phyloP scores from a whole-genome alignment of 1,140 invertebrate species.

The Cardiocondyla obscurior region DNA sequence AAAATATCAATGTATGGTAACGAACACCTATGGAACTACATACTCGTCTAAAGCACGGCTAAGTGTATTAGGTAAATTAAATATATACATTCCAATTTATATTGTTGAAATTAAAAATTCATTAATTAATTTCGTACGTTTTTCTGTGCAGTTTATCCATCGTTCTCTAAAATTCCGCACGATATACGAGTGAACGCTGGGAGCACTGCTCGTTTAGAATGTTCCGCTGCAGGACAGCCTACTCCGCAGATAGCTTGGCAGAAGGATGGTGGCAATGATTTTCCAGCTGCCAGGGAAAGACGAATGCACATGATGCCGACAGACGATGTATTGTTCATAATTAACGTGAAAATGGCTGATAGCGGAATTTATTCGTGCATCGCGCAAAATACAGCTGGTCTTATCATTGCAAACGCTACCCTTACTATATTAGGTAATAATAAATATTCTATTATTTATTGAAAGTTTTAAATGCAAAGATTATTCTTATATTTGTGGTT shows the following conservation, averaged over 20 bases:
- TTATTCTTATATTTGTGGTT: neutral
- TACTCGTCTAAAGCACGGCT: constrained; percentile 95
- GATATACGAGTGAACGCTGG: constrained; percentile 94
- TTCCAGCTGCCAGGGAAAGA: constrained; percentile 96
- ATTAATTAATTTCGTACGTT: neutral
- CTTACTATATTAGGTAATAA: constrained; percentile 91
- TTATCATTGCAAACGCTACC: constrained; percentile 94
- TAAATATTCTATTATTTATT: neutral
- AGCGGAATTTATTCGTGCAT: constrained; percentile 97
- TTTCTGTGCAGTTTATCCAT: constrained; percentile 89
- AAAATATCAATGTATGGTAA: constrained; percentile 96
- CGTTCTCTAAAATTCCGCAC: constrained; percentile 92
- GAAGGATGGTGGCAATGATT: constrained; percentile 97
- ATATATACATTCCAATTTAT: neutral
- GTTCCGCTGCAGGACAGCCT: constrained; percentile 95
- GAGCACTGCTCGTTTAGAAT: constrained; percentile 94
- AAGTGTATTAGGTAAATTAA: constrained; percentile 89
- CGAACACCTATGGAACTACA: constrained; percentile 94
- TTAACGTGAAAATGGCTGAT: constrained; percentile 94
- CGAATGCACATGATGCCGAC: constrained; percentile 96
- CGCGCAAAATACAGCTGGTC: constrained; percentile 94
- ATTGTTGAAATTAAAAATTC: neutral
- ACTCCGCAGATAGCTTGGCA: constrained; percentile 95
- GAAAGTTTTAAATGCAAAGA: neutral
- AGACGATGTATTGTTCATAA: constrained; percentile 96